A percentile compares a stretch with the other conserved stretches of the same genome.
These are phyloP conservation scores for Drosophila suzukii DNA, from an alignment of 1,140 invertebrate species.

Conservation along the genomic window DNA sequence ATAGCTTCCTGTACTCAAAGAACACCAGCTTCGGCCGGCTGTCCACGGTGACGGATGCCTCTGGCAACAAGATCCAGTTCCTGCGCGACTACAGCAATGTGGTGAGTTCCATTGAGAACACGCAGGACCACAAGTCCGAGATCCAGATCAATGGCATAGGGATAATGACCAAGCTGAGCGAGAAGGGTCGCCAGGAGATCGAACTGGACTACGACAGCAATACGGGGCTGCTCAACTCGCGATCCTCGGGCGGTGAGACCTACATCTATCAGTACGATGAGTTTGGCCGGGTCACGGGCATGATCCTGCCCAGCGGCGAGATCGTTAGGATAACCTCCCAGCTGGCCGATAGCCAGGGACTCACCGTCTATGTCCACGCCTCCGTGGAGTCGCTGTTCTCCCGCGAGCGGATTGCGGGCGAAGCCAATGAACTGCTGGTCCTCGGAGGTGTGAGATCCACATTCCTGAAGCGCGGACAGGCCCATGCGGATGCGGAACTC, in stretches of 20 bases:
- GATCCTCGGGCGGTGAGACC: conserved; percentile 92
- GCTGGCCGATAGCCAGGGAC: conserved; percentile 89
- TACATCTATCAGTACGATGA: conserved; percentile 95
- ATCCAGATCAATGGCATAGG: conserved; percentile 95
- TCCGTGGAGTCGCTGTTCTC: conserved; percentile 82
- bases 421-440: conserved; percentile 85
- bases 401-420: conserved; percentile 46
- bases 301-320: conserved; percentile 95
- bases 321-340: conserved; percentile 91
- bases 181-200: conserved; percentile 92
- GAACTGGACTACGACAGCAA: conserved; percentile 94
- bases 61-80: conserved; percentile 96
- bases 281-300: conserved; percentile 92
- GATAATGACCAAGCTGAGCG: conserved; percentile 92
- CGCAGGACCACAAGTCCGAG: conserved; percentile 95
- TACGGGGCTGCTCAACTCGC: conserved; percentile 91
- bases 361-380: conserved; percentile 89
- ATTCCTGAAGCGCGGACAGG: conserved; percentile 87
- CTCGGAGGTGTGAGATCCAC: conserved; percentile 87
- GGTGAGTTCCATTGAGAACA: conserved; percentile 96
- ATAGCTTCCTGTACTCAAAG: conserved; percentile 98
- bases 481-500: conserved; percentile 89
- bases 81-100: conserved; percentile 95
- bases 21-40: conserved; percentile 98
- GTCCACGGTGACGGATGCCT: conserved; percentile 95